Percentiles rank a stretch among this genome's conserved stretches.
These are phyloP conservation scores for Troides oblongomaculatus DNA, from an alignment of 2,888 invertebrate genomes.

Conservation along the genomic window DNA sequence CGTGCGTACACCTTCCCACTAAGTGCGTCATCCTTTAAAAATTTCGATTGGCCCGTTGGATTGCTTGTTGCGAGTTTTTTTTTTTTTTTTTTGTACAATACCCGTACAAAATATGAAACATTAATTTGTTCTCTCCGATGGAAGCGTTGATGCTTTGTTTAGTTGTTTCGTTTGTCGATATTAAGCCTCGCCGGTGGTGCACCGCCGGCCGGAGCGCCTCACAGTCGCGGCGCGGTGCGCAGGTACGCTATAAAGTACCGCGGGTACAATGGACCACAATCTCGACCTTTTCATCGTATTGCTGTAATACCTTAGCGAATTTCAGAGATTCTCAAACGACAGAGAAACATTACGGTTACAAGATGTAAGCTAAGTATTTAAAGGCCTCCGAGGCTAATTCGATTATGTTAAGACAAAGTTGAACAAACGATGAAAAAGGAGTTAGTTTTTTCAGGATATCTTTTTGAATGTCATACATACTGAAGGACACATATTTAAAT, in stretches of 20 bases:
- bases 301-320: constrained; percentile 28
- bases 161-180: background rate
- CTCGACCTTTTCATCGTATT: constrained; percentile 27
- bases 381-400: constrained; percentile 30
- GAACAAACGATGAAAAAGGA: constrained; percentile 6
- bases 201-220: background rate
- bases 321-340: constrained; percentile 32
- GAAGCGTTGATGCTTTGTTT: background rate
- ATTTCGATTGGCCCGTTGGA: constrained; percentile 57
- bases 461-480: no score
- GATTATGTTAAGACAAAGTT: constrained; percentile 24
- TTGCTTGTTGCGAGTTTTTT: constrained; percentile 39
- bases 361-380: constrained; percentile 30
- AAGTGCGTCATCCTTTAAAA: constrained; percentile 62
- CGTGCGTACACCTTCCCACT: constrained; percentile 37
- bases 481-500: no score
- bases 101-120: constrained; percentile 1
- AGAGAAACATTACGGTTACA: constrained; percentile 33
- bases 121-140: constrained; percentile 1
- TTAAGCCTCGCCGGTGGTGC: background rate
- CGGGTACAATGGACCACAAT: constrained; percentile 22
- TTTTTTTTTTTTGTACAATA: constrained; percentile 29
- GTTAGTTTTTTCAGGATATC: no score
- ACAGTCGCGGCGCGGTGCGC: no score
- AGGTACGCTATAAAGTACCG: constrained; percentile 13